Base-by-base conservation (phyloP, 2,888 invertebrate genomes). In the Arge pagana region DNA sequence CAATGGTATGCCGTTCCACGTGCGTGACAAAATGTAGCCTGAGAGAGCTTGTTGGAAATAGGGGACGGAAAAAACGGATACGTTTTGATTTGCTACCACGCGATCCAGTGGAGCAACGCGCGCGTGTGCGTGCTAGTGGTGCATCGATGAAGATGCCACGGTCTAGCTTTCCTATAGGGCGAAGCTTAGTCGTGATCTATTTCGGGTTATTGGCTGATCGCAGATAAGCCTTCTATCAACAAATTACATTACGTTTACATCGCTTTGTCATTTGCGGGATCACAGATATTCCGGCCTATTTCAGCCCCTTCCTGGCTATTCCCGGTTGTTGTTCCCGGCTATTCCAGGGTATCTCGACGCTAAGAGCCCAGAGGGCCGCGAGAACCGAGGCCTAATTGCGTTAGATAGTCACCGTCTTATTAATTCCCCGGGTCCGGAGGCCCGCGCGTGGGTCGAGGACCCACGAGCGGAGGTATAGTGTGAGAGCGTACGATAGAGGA, bases 321-420 rank as follows among this genome's bases (percentile, higher is more conserved):
- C 30, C 42, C 16, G 37, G 45, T n/a, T 45, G 35, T 48, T n/a
- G n/a, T n/a, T 42, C 42, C 42, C 30, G 42, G 42, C 42, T 21
- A 30, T 42, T 42, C 30, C 42, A 37, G 37, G 45, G 16, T 45
- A 45, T 48, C 48, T 48, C 48, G 23, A n/a, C 48, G 58, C 62
- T 50, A 50, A 50, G 50, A 50, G 39, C 26, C 48, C 11, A 49
- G 50, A 31, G 50, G 24, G 23, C 40, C 33, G 28, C 11, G 31
- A n/a, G 50, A 37, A 30, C 33, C 23, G 41, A 33, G 50, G 50
- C 48, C 72, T 74, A 75, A 75, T 76, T 75, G 74, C 75, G 68
- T 74, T 73, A 74, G 76, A 75, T 75, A 76, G 68, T 62, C 58
- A 59, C 61, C 59, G 68, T 53, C 71, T 74, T 76, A 76, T 76